A percentile compares a stretch with the other conserved stretches of the same genome.
Conservation (phyloP, 2,797 vertebrate species). For the Lepus oiostolus region DNA sequence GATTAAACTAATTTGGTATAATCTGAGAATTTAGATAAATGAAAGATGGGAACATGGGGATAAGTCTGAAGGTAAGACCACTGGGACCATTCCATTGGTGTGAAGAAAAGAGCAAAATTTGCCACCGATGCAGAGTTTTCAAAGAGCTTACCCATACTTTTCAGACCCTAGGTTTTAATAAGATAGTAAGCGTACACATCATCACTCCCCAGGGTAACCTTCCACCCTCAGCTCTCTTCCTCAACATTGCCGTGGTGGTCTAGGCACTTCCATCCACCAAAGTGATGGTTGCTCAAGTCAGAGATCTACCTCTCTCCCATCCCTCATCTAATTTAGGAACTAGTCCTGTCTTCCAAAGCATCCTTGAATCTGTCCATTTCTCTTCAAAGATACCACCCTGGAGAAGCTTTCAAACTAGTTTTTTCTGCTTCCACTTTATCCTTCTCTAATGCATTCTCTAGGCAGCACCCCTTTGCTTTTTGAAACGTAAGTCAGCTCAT, state of each 20-base stretch:
- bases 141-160: neutral
- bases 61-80: neutral
- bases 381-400: neutral
- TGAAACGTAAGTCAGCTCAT: neutral
- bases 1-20: slow-evolving; percentile 56
- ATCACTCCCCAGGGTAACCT: neutral
- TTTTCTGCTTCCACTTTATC: slow-evolving; percentile 6
- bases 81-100: neutral
- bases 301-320: neutral
- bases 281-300: neutral
- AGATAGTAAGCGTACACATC: slow-evolving; percentile 12
- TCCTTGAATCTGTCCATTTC: neutral
- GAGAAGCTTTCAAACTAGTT: neutral
- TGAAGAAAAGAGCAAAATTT: slow-evolving; percentile 50
- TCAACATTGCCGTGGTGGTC: neutral
- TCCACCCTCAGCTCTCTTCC: neutral
- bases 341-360: neutral
- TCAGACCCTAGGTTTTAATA: neutral
- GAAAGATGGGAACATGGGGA: neutral
- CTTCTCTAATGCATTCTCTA: neutral
- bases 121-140: neutral
- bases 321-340: neutral
- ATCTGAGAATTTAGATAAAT: slow-evolving; percentile 17
- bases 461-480: neutral
- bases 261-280: neutral